Base-by-base conservation (phyloP, 2,113 vertebrate genomes). In the Pygoscelis antarcticus region DNA sequence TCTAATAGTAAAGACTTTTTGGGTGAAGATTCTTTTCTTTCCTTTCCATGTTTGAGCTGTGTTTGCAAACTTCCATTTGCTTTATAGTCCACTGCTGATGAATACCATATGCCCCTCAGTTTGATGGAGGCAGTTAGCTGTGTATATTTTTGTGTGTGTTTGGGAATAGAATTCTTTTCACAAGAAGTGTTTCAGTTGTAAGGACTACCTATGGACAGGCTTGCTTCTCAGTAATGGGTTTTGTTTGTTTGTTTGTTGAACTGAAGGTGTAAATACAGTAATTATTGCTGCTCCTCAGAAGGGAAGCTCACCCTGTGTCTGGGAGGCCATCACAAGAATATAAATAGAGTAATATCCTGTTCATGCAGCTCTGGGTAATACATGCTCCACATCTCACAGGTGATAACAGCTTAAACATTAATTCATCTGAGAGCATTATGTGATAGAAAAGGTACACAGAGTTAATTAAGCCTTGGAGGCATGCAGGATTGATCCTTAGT, bases 381-480 rank as follows among this genome's bases (percentile, higher is more conserved):
- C 64, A 8, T 26, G 54, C 58, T 83, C n/a, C 40, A 7, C 69
- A 55, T 87, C 65, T 94, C 90, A 60, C 65, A 77, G 95, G 82
- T 96, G 89, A 32, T 17, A 87, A 89, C 57, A 71, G 87, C 93
- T 93, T 60, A 85, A 70, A 58, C 47, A 29, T 21, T 30, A 88
- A 90, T 87, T 83, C 83, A 55, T 44, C 80, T 40, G 74, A 90
- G 88, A 95, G 72, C 70, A 82, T 55, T 55, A 65, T 80, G 65
- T 55, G 69, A 55, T 21, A 77, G 78, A 77, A 93, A 92, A 89
- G 84, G 72, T 36, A 68, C 72, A 64, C 22, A n/a, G 81, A 88
- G 85, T 90, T 97, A 92, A 97, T 94, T 84, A 87, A 94, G 62
- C 91, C 91, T 83, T 16, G 77, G 85, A 94, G 88, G 69, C 22